Percentiles rank a stretch among this genome's conserved stretches.
Conservation (phyloP, 1,140 invertebrate genomes). For the Potamilus streckersoni region DNA sequence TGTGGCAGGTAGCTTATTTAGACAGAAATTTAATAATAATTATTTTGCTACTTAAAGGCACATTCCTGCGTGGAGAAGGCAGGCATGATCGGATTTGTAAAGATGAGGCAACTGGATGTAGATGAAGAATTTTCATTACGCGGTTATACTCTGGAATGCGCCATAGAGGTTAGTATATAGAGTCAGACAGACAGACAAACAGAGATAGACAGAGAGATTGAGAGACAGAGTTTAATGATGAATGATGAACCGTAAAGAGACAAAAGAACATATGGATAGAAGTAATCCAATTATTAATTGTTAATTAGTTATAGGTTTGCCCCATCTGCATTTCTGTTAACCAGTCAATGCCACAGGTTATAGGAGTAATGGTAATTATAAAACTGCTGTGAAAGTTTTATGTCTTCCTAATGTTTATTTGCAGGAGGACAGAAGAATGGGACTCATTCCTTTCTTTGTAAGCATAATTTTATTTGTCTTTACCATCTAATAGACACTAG, state of each 20-base stretch:
- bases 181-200: no score
- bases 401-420: constrained; percentile 13
- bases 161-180: constrained; percentile 73
- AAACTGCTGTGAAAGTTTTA: constrained; percentile 4
- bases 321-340: neutral
- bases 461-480: constrained; percentile 27
- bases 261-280: no score
- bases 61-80: constrained; percentile 99
- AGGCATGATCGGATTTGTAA: constrained; percentile 99
- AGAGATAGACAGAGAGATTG: no score
- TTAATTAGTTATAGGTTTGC: neutral
- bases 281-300: neutral
- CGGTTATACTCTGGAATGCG: constrained; percentile 85
- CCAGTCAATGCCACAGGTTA: neutral
- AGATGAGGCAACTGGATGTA: constrained; percentile 95
- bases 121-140: constrained; percentile 93
- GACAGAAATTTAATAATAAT: neutral
- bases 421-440: constrained; percentile 55
- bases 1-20: neutral
- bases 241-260: no score
- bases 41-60: constrained; percentile 74
- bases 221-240: no score
- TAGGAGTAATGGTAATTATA: neutral
- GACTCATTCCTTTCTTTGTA: constrained; percentile 59
- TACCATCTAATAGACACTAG: neutral